Conservation (phyloP, 2,888 invertebrate species). For the Apamea anceps region DNA sequence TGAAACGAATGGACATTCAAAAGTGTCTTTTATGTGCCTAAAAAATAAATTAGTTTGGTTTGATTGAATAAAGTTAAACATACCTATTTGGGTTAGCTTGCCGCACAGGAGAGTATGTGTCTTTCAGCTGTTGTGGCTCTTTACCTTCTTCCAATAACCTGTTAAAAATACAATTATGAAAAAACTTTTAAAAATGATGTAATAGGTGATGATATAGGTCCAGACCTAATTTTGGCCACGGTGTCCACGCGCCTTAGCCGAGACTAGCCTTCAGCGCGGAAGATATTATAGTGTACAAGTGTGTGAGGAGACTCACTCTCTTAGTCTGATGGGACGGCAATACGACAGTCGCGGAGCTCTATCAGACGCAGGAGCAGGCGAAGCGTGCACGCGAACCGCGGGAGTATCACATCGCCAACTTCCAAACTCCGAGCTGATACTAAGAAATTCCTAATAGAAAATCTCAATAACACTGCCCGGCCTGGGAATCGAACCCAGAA, state of each 20-base stretch:
- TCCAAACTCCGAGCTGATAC: neutral
- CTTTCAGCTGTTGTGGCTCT: constrained; percentile 18
- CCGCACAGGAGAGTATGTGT: constrained; percentile 16
- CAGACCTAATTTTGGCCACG: neutral
- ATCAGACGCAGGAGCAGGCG: neutral
- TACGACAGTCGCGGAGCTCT: neutral
- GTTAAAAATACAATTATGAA: constrained; percentile 13
- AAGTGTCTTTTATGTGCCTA: neutral
- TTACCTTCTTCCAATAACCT: constrained; percentile 63
- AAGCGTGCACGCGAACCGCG: neutral
- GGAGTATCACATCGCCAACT: neutral
- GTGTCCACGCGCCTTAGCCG: no score
- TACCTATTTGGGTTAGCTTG: constrained; percentile 54
- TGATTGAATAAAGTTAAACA: constrained; percentile 7
- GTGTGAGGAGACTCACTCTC: neutral
- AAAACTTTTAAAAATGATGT: neutral
- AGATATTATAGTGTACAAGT: neutral
- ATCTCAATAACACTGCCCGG: neutral
- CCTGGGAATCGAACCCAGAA: neutral
- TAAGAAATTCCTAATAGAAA: neutral
- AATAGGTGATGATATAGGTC: neutral
- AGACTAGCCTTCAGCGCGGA: neutral
- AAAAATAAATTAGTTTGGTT: neutral
- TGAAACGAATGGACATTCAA: neutral
- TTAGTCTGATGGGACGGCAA: neutral